These are phyloP conservation scores for Hermetia illucens DNA, from an alignment of 1,140 invertebrate species.

Conservation along the genomic window DNA sequence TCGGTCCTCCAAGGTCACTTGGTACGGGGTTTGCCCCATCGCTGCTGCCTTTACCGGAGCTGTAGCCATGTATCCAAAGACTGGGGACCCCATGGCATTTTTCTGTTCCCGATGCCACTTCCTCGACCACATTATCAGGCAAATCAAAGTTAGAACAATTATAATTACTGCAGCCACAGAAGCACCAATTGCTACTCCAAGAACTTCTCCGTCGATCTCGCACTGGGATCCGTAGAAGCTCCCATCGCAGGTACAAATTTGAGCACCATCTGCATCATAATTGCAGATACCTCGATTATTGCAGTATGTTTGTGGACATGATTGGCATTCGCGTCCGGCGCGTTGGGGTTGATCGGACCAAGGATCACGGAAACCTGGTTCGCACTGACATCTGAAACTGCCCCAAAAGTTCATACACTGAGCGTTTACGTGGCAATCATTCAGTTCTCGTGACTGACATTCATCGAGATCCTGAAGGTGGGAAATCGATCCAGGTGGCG, in stretches of 20 bases:
- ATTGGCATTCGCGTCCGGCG: conserved; percentile 57
- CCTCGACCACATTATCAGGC: conserved; percentile 84
- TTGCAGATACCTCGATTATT: conserved; percentile 70
- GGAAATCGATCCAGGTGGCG: conserved; percentile 56
- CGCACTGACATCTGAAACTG: conserved; percentile 72
- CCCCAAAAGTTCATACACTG: conserved; percentile 83
- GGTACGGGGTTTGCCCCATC: conserved; percentile 44
- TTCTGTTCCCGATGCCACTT: conserved; percentile 79
- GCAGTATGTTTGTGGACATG: conserved; percentile 64
- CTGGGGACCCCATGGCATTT: conserved; percentile 54
- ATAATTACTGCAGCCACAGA: conserved; percentile 76
- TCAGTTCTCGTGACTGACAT: conserved; percentile 66
- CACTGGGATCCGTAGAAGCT: conserved; percentile 79
- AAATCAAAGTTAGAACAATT: conserved; percentile 71
- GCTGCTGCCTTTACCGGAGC: conserved; percentile 52
- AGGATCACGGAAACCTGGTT: conserved; percentile 60
- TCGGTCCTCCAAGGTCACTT: conserved; percentile 57
- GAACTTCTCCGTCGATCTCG: conserved; percentile 81
- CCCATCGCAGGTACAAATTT: conserved; percentile 64
- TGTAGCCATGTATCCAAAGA: conserved; percentile 69
- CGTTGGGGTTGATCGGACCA: conserved; percentile 42
- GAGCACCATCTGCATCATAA: conserved; percentile 55
- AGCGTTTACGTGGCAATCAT: conserved; percentile 81
- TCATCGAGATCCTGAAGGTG: conserved; percentile 76
- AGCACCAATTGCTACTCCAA: conserved; percentile 79